Evolutionary conservation across 2,113 vertebrate species (phyloP).

Genomic region (Electrona antarctica): DNA sequence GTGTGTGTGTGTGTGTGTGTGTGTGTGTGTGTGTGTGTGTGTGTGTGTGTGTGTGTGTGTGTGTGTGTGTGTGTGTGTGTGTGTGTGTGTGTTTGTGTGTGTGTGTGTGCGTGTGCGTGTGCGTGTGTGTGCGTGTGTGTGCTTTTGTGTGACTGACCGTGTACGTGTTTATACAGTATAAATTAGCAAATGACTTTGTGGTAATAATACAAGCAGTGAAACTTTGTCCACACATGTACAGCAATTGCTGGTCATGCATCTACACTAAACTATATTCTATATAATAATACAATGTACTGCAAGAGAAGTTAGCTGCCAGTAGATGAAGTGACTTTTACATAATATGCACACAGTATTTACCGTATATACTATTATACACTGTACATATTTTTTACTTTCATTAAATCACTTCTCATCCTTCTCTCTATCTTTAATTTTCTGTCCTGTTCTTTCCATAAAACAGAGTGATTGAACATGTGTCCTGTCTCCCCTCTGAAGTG

Average conservation of each 20-base stretch:
- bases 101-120: neutral
- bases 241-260: no score
- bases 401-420: neutral
- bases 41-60: neutral
- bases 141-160: no score
- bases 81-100: conserved; percentile 28
- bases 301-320: no score
- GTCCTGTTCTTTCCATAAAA: conserved; percentile 29
- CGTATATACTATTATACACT: neutral
- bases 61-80: conserved; percentile 16
- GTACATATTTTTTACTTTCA: conserved; percentile 21
- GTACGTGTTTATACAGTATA: no score
- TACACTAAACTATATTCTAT: neutral
- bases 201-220: conserved; percentile 46
- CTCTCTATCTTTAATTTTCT: neutral
- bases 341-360: neutral
- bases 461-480: conserved; percentile 16
- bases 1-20: conserved; percentile 26
- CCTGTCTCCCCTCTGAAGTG: conserved; percentile 30
- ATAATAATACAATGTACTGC: neutral
- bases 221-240: neutral
- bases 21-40: conserved; percentile 8
- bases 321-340: neutral
- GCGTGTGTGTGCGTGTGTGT: neutral
- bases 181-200: conserved; percentile 46